Conservation (phyloP, 2,113 vertebrate species). For the Tetrax tetrax region DNA sequence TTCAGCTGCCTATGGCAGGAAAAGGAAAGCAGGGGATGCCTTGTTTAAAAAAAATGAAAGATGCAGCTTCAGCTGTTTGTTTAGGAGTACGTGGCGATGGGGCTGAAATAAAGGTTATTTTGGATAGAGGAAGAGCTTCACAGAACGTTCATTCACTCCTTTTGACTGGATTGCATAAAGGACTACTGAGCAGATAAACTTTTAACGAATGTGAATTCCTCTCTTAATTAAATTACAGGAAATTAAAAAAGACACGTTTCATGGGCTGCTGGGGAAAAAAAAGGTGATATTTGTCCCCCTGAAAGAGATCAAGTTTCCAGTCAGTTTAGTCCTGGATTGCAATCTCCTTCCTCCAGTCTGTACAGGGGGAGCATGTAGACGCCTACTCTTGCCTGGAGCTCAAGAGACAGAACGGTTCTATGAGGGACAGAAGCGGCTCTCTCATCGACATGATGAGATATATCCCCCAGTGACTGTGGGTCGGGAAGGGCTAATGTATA, state of each 20-base stretch:
- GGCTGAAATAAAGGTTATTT: constrained; percentile 33
- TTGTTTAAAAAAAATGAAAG: not conserved
- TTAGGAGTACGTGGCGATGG: not conserved
- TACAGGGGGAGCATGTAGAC: not conserved
- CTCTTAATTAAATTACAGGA: constrained; percentile 58
- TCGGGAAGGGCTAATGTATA: not conserved
- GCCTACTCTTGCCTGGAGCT: not conserved
- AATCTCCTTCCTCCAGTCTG: not conserved
- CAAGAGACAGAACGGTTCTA: not conserved
- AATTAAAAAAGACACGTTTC: constrained; percentile 54
- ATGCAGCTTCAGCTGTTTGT: constrained; percentile 14
- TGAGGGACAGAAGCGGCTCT: not conserved
- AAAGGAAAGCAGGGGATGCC: not conserved
- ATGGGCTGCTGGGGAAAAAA: not conserved
- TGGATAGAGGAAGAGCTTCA: not conserved
- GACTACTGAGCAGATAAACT: constrained; percentile 39
- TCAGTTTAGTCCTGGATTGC: not conserved
- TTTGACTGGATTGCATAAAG: not conserved
- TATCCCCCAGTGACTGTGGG: not conserved
- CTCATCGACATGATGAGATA: accelerated
- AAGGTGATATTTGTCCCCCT: not conserved
- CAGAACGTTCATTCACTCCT: constrained; percentile 45
- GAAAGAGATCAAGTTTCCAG: not conserved
- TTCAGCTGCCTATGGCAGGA: not conserved
- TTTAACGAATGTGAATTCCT: constrained; percentile 30